These are phyloP conservation scores for Sarcophaga subvicina DNA, from an alignment of 2,888 invertebrate species.

Conservation along the genomic window DNA sequence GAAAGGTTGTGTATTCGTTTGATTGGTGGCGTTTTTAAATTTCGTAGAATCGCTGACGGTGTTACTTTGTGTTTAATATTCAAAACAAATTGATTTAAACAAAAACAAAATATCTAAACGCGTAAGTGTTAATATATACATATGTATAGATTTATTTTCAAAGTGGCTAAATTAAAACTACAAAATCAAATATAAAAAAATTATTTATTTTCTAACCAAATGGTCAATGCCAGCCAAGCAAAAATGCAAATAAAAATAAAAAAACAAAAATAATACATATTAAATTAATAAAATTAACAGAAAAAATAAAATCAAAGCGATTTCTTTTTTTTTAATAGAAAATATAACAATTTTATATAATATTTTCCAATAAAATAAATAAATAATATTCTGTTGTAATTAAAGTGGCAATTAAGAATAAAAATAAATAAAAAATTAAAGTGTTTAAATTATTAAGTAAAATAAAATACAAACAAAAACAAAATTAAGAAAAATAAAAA, in stretches of 20 bases:
- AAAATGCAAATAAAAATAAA: not conserved
- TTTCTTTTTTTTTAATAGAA: not conserved
- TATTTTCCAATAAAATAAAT: not conserved
- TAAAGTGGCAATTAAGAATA: constrained; percentile 5
- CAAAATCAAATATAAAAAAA: not conserved
- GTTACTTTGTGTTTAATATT: constrained; percentile 19
- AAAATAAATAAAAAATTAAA: constrained; percentile 12
- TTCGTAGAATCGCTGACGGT: constrained; percentile 36
- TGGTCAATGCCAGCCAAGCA: not conserved
- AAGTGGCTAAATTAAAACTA: constrained; percentile 33
- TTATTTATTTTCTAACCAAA: not conserved
- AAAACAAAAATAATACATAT: not conserved
- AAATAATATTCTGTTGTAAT: not conserved
- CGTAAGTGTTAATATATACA: constrained; percentile 41
- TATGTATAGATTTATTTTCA: not conserved
- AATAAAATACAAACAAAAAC: constrained; percentile 1
- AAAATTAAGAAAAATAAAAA: not conserved
- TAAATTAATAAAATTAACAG: not conserved
- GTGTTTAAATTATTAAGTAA: constrained; percentile 9
- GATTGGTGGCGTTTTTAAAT: constrained; percentile 27
- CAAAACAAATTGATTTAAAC: not conserved
- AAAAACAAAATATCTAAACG: constrained; percentile 13
- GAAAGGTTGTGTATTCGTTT: constrained; percentile 14
- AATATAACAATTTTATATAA: not conserved
- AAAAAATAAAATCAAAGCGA: not conserved